Conservation (phyloP, 2,888 invertebrate species). For the Amitus sp. region DNA sequence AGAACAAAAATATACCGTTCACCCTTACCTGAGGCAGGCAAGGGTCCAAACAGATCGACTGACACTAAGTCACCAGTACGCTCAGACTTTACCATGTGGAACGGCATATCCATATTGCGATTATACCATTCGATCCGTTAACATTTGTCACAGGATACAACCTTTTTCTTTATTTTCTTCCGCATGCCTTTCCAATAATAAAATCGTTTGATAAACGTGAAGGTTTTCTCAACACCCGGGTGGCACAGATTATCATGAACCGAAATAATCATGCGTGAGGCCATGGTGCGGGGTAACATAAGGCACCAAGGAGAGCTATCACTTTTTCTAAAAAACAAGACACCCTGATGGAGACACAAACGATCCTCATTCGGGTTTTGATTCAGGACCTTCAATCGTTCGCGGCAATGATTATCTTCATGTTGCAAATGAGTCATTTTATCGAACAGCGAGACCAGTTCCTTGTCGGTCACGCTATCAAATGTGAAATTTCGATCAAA, state of each 20-base stretch:
- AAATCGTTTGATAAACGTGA: not conserved
- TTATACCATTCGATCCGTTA: constrained; percentile 3
- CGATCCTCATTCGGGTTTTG: too few relatives aligned
- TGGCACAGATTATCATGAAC: constrained; percentile 10
- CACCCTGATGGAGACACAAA: too few relatives aligned
- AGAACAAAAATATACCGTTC: constrained; percentile 27
- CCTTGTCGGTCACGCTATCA: too few relatives aligned
- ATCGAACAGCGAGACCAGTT: too few relatives aligned
- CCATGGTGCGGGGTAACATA: too few relatives aligned
- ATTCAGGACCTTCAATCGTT: too few relatives aligned
- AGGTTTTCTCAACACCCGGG: constrained; percentile 1
- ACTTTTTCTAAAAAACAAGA: too few relatives aligned
- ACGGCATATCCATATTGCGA: constrained; percentile 12
- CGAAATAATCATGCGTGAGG: too few relatives aligned
- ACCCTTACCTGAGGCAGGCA: constrained; percentile 20
- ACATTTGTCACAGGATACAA: constrained; percentile 3
- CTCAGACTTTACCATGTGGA: not conserved
- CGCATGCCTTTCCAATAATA: constrained; percentile 13
- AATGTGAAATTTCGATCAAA: too few relatives aligned
- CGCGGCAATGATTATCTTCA: too few relatives aligned
- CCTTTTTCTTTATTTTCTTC: not conserved
- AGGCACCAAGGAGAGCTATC: too few relatives aligned
- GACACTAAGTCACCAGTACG: constrained; percentile 15
- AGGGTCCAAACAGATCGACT: constrained; percentile 26
- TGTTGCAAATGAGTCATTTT: constrained; percentile 2